phyloP scores from a whole-genome alignment of 2,888 invertebrate species.

The Bibio marci region DNA sequence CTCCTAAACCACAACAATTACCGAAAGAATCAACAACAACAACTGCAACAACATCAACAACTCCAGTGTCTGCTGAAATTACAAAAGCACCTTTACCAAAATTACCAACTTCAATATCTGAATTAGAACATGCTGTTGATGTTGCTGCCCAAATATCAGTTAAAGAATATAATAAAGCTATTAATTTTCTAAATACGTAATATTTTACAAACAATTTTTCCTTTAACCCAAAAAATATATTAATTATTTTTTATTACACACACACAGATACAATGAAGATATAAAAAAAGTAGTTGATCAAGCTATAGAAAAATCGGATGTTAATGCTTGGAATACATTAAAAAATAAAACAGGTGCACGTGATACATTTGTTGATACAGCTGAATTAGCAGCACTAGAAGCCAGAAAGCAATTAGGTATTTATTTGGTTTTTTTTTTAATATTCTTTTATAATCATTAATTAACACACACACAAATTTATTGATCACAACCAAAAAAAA shows the following conservation, averaged over 20 bases:
- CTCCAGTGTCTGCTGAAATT: background rate
- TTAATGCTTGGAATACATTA: constrained; percentile 36
- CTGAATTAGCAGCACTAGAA: constrained; percentile 39
- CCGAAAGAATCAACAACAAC: constrained; percentile 1
- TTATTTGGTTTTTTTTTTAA: background rate
- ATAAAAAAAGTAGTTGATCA: constrained; percentile 38
- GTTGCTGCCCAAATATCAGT: constrained; percentile 43
- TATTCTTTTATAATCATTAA: background rate
- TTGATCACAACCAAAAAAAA: too few species aligned
- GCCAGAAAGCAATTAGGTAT: constrained; percentile 39
- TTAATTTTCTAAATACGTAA: constrained; percentile 33
- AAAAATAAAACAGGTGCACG: constrained; percentile 40
- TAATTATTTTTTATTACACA: background rate
- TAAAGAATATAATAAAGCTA: constrained; percentile 46
- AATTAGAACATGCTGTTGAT: constrained; percentile 38
- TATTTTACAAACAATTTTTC: constrained; percentile 21
- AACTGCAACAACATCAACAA: constrained; percentile 4
- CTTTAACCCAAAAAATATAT: constrained; percentile 26
- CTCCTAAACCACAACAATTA: background rate
- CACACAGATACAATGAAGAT: constrained; percentile 31
- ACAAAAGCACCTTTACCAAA: constrained; percentile 1
- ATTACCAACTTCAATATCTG: constrained; percentile 16
- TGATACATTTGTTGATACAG: constrained; percentile 34
- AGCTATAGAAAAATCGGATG: constrained; percentile 40
- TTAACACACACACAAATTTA: too few species aligned